Evolutionary conservation across 2,888 invertebrate genomes (phyloP).

Genomic region (Diadegma fenestrale): DNA sequence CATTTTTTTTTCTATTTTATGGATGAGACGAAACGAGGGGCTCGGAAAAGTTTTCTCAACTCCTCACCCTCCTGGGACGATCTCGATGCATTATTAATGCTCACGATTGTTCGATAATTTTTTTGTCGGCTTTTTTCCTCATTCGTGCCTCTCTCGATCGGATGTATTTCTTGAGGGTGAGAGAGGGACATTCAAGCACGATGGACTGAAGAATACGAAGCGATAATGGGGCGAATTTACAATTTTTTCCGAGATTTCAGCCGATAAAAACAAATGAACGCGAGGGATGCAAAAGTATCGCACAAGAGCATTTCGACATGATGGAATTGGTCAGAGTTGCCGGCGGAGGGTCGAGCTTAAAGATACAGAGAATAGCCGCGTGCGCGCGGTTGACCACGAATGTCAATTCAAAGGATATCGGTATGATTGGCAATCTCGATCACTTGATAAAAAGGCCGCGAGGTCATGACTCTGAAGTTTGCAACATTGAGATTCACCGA

Average conservation of each 20-base stretch:
- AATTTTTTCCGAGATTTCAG: not conserved
- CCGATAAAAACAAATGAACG: not conserved
- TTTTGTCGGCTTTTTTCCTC: constrained; percentile 20
- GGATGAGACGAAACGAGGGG: not conserved
- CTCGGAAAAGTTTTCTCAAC: constrained; percentile 34
- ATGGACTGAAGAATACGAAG: not conserved
- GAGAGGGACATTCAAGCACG: not conserved
- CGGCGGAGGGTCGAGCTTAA: too few relatives aligned
- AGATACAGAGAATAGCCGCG: too few relatives aligned
- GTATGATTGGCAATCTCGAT: too few relatives aligned
- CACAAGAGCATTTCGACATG: not conserved
- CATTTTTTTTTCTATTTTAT: not conserved
- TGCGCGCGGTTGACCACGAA: too few relatives aligned
- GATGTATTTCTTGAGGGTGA: constrained; percentile 2
- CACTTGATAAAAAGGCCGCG: too few relatives aligned
- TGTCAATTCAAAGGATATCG: too few relatives aligned
- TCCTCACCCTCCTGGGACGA: constrained; percentile 27
- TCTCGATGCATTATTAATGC: constrained; percentile 53
- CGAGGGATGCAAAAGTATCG: not conserved
- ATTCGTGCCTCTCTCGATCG: constrained; percentile 1
- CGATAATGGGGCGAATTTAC: not conserved
- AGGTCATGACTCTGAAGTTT: too few relatives aligned
- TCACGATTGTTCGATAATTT: constrained; percentile 41
- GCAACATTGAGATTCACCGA: too few relatives aligned
- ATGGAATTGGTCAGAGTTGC: too few relatives aligned